Conservation (phyloP, 2,113 vertebrate species). For the Sarotherodon lohbergeri region DNA sequence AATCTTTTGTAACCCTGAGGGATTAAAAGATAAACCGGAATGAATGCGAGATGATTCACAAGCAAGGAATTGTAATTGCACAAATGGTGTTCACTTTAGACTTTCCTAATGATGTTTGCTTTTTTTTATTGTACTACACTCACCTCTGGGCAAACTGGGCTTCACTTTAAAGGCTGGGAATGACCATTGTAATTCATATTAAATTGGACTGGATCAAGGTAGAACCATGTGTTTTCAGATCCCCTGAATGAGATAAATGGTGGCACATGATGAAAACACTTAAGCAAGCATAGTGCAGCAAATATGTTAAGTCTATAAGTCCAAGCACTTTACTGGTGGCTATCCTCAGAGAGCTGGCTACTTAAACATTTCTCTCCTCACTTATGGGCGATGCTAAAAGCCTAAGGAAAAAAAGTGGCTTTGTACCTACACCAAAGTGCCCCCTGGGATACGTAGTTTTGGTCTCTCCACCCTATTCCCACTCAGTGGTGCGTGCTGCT, state of each 20-base stretch:
- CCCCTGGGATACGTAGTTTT: conserved; percentile 46
- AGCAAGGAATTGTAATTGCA: background rate
- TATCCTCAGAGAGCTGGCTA: background rate
- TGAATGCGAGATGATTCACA: background rate
- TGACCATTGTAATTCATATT: background rate
- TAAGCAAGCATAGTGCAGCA: background rate
- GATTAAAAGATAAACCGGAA: background rate
- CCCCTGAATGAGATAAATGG: background rate
- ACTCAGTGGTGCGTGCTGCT: conserved; percentile 21
- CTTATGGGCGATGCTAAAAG: conserved; percentile 25
- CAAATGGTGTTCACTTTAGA: background rate
- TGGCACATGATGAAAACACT: background rate
- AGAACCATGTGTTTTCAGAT: background rate
- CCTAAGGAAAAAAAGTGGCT: conserved; percentile 26
- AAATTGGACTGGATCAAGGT: background rate
- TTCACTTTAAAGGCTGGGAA: background rate
- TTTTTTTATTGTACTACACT: background rate
- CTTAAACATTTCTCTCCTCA: conserved; percentile 9
- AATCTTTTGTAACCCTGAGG: background rate
- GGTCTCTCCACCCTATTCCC: conserved; percentile 17
- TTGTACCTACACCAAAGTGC: conserved; percentile 21
- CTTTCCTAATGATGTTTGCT: background rate
- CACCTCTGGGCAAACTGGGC: background rate
- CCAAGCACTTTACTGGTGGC: background rate
- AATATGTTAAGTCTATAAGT: background rate